phyloP scores from a whole-genome alignment of 1,140 invertebrate species.

The Temnothorax longispinosus region DNA sequence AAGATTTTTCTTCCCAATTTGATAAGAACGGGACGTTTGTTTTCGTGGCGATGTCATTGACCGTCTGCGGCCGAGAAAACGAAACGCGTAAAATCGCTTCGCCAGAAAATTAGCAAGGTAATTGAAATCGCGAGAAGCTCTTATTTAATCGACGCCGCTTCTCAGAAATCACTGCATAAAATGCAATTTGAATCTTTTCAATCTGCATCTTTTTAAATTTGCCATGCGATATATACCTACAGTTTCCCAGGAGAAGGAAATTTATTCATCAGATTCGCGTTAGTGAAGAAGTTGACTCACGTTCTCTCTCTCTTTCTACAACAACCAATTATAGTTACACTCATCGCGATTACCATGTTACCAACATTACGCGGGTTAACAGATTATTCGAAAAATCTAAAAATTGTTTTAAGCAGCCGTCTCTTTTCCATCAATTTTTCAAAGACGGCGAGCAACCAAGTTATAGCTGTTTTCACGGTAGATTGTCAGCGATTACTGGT shows the following conservation, averaged over 20 bases:
- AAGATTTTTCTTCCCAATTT: conserved; percentile 9
- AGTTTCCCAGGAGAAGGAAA: neutral
- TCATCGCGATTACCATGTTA: neutral
- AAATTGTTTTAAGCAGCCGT: neutral
- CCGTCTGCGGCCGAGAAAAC: neutral
- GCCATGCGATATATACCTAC: neutral
- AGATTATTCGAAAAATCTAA: neutral
- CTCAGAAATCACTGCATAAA: neutral
- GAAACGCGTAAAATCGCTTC: neutral
- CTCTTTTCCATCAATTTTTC: conserved; percentile 7
- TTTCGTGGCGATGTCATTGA: conserved; percentile 19
- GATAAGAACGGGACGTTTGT: conserved; percentile 5
- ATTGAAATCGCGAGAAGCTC: neutral
- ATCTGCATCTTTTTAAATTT: neutral
- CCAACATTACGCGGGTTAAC: neutral
- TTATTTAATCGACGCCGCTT: neutral
- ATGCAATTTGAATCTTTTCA: neutral
- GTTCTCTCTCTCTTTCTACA: neutral
- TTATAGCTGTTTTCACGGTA: conserved; percentile 25
- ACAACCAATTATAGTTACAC: conserved; percentile 26
- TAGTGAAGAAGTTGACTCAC: neutral
- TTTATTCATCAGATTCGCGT: neutral
- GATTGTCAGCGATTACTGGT: neutral
- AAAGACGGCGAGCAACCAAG: neutral
- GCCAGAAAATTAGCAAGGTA: neutral